These are phyloP conservation scores for Ornithorhynchus anatinus DNA, from an alignment of 2,113 vertebrate species.

Conservation along the genomic window DNA sequence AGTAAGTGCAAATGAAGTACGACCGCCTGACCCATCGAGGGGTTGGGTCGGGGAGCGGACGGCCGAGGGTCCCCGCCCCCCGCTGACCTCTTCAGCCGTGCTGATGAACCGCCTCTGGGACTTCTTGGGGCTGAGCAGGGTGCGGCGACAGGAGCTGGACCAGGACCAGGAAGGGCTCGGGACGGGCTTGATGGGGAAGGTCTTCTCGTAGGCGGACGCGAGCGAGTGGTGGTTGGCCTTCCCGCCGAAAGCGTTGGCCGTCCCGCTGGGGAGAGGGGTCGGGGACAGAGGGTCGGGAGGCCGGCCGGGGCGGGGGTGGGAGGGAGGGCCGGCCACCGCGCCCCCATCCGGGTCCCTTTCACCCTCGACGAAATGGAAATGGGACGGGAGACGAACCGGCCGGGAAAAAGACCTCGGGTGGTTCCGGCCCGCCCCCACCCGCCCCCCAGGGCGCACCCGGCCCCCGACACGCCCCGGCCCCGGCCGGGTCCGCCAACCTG, in stretches of 20 bases:
- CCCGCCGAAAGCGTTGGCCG: slow-evolving; percentile 56
- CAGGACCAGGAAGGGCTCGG: slow-evolving; percentile 67
- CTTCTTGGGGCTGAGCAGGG: slow-evolving; percentile 75
- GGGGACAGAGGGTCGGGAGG: background rate
- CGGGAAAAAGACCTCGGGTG: no score
- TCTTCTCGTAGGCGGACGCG: slow-evolving; percentile 66
- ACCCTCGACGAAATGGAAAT: fast-evolving
- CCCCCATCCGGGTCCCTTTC: background rate
- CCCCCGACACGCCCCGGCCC: no score
- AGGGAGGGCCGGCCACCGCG: background rate
- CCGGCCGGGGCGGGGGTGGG: background rate
- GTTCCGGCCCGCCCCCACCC: no score
- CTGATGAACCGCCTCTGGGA: slow-evolving; percentile 68
- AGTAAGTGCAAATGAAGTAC: no score
- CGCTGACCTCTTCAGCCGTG: slow-evolving; percentile 73
- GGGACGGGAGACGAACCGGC: no score
- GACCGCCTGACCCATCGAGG: no score
- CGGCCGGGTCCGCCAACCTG: slow-evolving; percentile 64
- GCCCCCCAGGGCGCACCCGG: no score
- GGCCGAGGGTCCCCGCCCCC: background rate
- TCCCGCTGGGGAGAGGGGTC: slow-evolving; percentile 48
- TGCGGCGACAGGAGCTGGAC: slow-evolving; percentile 67
- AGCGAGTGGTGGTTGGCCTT: slow-evolving; percentile 70
- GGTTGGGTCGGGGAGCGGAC: background rate
- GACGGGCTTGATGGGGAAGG: slow-evolving; percentile 73